These are phyloP conservation scores for Phoenoteleia sp. DNA, from an alignment of 2,888 invertebrate species.

Conservation along the genomic window DNA sequence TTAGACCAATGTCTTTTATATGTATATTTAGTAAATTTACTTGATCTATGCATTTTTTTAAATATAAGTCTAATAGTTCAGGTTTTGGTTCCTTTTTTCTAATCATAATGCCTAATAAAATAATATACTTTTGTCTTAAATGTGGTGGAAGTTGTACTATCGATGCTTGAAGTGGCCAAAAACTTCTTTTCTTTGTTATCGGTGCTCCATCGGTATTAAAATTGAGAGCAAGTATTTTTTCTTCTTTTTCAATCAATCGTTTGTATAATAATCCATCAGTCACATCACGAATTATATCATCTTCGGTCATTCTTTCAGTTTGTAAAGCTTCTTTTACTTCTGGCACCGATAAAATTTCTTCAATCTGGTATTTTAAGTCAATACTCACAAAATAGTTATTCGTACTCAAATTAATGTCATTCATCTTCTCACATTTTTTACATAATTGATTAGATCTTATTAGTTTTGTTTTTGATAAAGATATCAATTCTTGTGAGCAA, in stretches of 20 bases:
- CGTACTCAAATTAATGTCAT: not conserved
- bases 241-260: not conserved
- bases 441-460: not conserved
- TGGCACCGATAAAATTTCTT: not conserved
- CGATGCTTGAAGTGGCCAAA: conserved; percentile 27
- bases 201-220: conserved; percentile 25
- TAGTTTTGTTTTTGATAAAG: not conserved
- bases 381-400: not conserved
- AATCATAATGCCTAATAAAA: conserved; percentile 1
- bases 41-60: not conserved
- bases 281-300: not conserved
- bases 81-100: conserved; percentile 5
- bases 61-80: not conserved
- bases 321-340: not conserved
- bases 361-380: conserved; percentile 9
- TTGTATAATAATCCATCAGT: not conserved
- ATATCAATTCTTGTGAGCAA: not conserved
- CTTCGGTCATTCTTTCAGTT: not conserved
- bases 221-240: not conserved
- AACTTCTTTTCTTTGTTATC: conserved; percentile 20
- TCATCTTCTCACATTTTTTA: not conserved
- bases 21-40: not conserved
- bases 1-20: no score
- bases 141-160: conserved; percentile 15
- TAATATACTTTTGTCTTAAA: conserved; percentile 9